These are phyloP conservation scores for Drosophila watanabei DNA, from an alignment of 1,140 invertebrate species.

Conservation along the genomic window DNA sequence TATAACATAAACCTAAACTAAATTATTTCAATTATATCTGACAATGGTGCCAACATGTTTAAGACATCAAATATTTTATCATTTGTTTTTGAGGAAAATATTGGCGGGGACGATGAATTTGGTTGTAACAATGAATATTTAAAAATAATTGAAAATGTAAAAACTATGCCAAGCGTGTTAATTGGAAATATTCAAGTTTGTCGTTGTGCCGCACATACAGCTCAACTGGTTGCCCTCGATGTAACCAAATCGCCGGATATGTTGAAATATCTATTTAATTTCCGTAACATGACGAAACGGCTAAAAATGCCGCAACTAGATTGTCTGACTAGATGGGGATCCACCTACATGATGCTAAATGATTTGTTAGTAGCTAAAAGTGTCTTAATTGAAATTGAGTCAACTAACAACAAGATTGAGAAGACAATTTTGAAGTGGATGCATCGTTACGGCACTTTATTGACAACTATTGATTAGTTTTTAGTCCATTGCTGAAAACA, in stretches of 20 bases:
- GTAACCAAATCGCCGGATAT: background rate
- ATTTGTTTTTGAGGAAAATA: background rate
- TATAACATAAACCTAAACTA: too few relatives aligned
- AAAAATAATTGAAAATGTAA: background rate
- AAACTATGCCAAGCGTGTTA: background rate
- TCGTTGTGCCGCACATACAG: background rate
- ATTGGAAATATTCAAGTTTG: background rate
- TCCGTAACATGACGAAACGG: background rate
- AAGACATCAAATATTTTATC: background rate
- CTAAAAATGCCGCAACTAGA: too few relatives aligned
- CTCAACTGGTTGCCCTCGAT: background rate
- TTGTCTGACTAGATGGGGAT: too few relatives aligned
- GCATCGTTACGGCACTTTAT: background rate
- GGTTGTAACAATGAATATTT: background rate
- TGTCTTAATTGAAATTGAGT: background rate
- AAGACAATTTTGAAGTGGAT: background rate
- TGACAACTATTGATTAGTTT: background rate
- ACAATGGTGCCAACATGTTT: background rate
- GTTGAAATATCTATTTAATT: background rate
- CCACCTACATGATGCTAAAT: too few relatives aligned
- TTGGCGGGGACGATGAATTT: background rate
- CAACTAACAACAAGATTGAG: background rate
- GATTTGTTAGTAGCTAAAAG: too few relatives aligned
- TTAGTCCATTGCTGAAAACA: background rate
- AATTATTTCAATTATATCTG: too few relatives aligned